A percentile compares a stretch with the other conserved stretches of the same genome.
Conservation (phyloP, 2,113 vertebrate genomes). For the Cebidichthys violaceus region DNA sequence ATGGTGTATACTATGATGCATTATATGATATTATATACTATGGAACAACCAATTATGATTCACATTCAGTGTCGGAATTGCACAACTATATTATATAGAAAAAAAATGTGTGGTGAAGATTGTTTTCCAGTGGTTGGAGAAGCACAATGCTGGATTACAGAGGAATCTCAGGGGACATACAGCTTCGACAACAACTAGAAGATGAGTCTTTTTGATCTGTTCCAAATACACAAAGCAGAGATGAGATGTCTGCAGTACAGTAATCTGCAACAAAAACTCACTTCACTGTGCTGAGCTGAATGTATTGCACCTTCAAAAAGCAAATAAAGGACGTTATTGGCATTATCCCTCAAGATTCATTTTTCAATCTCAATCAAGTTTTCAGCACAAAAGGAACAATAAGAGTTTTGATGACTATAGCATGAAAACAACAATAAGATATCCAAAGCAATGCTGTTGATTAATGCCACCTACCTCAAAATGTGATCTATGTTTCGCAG, state of each 20-base stretch:
- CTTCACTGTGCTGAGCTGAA: conserved; percentile 22
- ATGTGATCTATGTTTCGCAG: background rate
- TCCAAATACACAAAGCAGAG: conserved; percentile 44
- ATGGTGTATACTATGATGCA: background rate
- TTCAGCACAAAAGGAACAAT: background rate
- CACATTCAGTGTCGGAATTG: background rate
- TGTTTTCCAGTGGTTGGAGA: conserved; percentile 38
- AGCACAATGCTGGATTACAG: conserved; percentile 52
- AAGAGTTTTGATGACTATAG: background rate
- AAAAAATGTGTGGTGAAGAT: conserved; percentile 26
- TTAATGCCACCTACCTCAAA: background rate
- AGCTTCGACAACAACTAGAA: conserved; percentile 38
- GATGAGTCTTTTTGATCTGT: conserved; percentile 60
- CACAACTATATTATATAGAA: conserved; percentile 10
- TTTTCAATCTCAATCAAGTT: conserved; percentile 1
- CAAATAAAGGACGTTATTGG: background rate
- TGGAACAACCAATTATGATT: background rate
- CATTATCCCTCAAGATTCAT: background rate
- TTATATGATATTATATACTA: background rate
- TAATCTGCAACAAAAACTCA: conserved; percentile 14
- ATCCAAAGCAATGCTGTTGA: background rate
- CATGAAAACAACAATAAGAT: background rate
- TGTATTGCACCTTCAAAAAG: background rate
- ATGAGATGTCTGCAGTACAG: conserved; percentile 27
- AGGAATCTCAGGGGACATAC: conserved; percentile 53